Conservation (phyloP, 2,888 invertebrate species). For the Lamproptera curius region DNA sequence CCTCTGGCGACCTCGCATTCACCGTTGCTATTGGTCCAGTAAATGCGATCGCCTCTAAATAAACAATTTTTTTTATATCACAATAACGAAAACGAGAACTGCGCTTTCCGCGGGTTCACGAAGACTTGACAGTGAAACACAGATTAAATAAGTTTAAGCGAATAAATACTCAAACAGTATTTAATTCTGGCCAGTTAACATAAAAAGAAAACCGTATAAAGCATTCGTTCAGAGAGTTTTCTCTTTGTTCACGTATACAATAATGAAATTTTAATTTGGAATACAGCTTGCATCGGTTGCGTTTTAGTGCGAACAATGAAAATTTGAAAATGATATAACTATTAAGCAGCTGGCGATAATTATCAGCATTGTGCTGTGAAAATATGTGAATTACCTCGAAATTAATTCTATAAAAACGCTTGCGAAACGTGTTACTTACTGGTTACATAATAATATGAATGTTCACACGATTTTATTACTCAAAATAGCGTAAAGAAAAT, state of each 20-base stretch:
- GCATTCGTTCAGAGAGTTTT: no score
- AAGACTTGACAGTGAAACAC: background rate
- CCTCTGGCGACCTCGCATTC: conserved; percentile 69
- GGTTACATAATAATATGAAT: conserved; percentile 26
- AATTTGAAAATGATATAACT: conserved; percentile 23
- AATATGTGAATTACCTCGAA: conserved; percentile 53
- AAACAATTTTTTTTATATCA: conserved; percentile 50
- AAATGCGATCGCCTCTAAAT: conserved; percentile 65
- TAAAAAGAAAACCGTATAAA: no score
- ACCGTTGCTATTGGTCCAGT: conserved; percentile 63
- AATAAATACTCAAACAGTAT: background rate
- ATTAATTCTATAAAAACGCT: conserved; percentile 29
- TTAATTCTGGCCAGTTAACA: background rate
- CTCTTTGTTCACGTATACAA: no score
- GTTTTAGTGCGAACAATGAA: conserved; percentile 20
- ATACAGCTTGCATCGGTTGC: background rate
- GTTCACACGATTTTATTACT: conserved; percentile 22
- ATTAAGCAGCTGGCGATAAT: conserved; percentile 22
- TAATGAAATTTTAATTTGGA: no score
- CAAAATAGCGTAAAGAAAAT: conserved; percentile 13
- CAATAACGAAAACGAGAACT: conserved; percentile 14
- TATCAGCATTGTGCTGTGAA: conserved; percentile 35
- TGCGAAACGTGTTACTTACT: conserved; percentile 26
- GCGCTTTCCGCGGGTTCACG: background rate
- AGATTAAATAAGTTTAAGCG: background rate